phyloP scores from a whole-genome alignment of 30 jellyfish, hydroid and myxozoan genomes.

The Euphysa ruthae region DNA sequence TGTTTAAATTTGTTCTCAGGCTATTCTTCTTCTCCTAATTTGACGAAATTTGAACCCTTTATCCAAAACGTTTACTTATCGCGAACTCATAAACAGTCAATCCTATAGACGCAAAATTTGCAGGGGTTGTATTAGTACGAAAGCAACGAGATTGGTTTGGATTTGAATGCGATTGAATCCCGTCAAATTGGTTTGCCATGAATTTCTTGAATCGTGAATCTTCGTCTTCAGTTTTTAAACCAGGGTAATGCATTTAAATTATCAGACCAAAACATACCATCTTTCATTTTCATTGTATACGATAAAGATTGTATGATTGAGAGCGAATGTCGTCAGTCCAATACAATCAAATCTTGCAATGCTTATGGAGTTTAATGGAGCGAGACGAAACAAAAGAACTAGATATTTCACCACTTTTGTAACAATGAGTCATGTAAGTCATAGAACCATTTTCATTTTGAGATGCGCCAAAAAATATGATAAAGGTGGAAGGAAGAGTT shows the following conservation, averaged over 20 bases:
- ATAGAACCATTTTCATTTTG: neutral
- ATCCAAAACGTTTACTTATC: neutral
- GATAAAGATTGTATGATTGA: neutral
- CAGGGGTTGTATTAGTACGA: neutral
- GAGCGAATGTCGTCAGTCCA: neutral
- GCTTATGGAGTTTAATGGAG: neutral
- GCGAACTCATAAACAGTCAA: neutral
- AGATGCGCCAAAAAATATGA: neutral
- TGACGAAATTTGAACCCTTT: neutral
- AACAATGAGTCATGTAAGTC: neutral
- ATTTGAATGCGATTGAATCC: neutral
- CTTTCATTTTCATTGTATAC: neutral
- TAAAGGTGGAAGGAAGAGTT: neutral
- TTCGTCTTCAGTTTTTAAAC: neutral
- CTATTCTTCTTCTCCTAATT: neutral
- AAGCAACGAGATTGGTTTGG: neutral
- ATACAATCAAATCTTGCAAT: neutral
- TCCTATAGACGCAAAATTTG: constrained; percentile 1
- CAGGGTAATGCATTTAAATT: neutral
- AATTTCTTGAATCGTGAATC: too few species aligned
- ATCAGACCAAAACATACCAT: neutral
- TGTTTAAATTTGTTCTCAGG: neutral
- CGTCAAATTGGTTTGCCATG: neutral
- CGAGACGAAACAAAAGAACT: neutral
- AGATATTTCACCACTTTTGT: neutral